Evolutionary conservation across 2,888 invertebrate genomes (phyloP).

Genomic region (Sarcophaga caerulescens): DNA sequence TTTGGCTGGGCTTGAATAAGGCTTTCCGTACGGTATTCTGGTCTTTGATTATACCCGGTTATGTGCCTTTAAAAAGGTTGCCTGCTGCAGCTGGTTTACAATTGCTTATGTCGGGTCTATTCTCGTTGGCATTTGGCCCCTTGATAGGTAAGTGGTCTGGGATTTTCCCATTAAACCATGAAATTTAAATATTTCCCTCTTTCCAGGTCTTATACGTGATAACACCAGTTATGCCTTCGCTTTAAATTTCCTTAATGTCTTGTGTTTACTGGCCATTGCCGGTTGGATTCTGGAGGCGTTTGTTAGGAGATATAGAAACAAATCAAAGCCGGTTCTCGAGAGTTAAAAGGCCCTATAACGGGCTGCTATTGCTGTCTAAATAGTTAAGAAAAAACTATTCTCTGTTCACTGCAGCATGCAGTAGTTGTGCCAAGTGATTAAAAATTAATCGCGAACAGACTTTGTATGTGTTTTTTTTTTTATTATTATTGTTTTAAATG

Average conservation of each 20-base stretch:
- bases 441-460: background rate
- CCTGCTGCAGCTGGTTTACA: conserved; percentile 88
- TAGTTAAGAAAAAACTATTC: too few species aligned
- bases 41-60: conserved; percentile 87
- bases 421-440: too few species aligned
- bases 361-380: background rate
- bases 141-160: conserved; percentile 84
- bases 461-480: background rate
- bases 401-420: too few species aligned
- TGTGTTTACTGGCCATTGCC: conserved; percentile 84
- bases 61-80: conserved; percentile 86
- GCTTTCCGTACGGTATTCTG: conserved; percentile 88
- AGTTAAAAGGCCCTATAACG: background rate
- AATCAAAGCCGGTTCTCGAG: conserved; percentile 25
- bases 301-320: conserved; percentile 60
- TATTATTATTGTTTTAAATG: background rate
- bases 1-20: conserved; percentile 87
- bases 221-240: conserved; percentile 84
- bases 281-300: conserved; percentile 84
- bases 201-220: conserved; percentile 85
- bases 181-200: background rate
- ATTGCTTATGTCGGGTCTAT: conserved; percentile 85
- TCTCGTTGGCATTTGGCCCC: conserved; percentile 85
- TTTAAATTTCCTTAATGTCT: conserved; percentile 85
- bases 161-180: background rate